Evolutionary conservation across 2,888 invertebrate species (phyloP), one percentile per base, ranked within the genome.

Genomic region (Hydrotaea cyrtoneurina): DNA sequence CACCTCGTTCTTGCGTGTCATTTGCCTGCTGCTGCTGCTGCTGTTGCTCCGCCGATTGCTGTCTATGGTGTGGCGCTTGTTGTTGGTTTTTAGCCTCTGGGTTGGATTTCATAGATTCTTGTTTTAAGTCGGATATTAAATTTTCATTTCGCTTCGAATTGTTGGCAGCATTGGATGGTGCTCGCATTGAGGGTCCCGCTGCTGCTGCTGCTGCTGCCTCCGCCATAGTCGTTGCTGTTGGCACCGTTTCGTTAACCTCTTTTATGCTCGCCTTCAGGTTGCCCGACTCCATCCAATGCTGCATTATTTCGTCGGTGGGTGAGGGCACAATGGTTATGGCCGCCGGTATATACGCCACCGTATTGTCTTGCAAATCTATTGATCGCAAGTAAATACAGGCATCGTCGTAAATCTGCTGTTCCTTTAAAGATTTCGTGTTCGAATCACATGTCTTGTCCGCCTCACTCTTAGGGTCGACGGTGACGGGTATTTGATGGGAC

Each of bases 361-460:
- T 88, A 21, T 83, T 87, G 79, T 88, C 87, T 78, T 88, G 86
- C 62, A 89, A 87, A 86, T 90, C 90, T 82, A 91, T 88, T 39
- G 90, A 89, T 83, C 88, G 88, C 80, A 90, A 84, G 82, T 90
- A 90, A 82, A 87, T 88, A 87, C 90, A 90, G 59, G 90, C 88
- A 83, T 90, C 89, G 84, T 90, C 89, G 87, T 90, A 90, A 76
- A 89, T 87, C 82, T 88, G 89, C 76, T 89, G 88, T 26, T 88
- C 89, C 66, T 87, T 86, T 13, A 81, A 46, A 7, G 69, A 72
- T 57, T 79, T 80, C 0, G 39, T 31, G 31, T 31, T 31, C 31
- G 7, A 31, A 31, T 31, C 31, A 31, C 2, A 21, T 74, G 31
- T 2, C 46, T 78, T 11, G 43, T 36, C 13, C 36, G 13, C 13